Percentiles rank a stretch among this genome's conserved stretches.
Evolutionary conservation across 2,797 vertebrate genomes (phyloP).

Genomic region (Erithacus rubecula): DNA sequence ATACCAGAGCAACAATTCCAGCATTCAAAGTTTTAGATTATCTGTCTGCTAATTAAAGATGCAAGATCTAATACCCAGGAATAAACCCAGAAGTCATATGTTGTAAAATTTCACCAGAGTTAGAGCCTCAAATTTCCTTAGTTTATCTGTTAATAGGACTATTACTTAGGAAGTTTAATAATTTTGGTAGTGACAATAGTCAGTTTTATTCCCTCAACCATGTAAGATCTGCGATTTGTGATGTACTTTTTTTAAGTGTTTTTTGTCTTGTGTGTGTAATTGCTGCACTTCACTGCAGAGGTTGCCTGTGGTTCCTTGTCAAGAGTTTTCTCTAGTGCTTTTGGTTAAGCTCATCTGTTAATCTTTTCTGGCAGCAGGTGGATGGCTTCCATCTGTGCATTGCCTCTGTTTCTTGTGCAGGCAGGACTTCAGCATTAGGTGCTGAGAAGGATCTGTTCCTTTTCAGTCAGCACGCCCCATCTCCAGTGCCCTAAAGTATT

Average conservation of each 20-base stretch:
- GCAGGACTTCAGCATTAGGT: background rate
- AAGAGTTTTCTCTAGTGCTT: background rate
- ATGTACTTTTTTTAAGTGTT: background rate
- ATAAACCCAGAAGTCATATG: background rate
- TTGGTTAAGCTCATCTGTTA: background rate
- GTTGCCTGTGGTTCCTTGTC: background rate
- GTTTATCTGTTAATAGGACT: background rate
- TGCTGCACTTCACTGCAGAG: background rate
- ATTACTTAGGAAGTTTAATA: background rate
- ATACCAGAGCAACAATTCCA: background rate
- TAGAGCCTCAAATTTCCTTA: background rate
- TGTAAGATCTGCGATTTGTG: background rate
- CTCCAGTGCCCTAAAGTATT: background rate
- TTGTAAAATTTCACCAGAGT: background rate
- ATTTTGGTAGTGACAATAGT: background rate
- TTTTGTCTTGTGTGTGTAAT: background rate
- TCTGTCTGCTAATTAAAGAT: background rate
- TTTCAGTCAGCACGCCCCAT: background rate
- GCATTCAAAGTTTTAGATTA: background rate
- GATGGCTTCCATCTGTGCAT: rapidly evolving
- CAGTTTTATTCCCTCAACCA: background rate
- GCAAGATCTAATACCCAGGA: background rate
- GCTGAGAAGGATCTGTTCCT: background rate
- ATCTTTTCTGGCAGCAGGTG: background rate
- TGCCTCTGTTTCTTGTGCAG: background rate